Conservation (phyloP, 2,797 vertebrate species). For the Coilia nasus region DNA sequence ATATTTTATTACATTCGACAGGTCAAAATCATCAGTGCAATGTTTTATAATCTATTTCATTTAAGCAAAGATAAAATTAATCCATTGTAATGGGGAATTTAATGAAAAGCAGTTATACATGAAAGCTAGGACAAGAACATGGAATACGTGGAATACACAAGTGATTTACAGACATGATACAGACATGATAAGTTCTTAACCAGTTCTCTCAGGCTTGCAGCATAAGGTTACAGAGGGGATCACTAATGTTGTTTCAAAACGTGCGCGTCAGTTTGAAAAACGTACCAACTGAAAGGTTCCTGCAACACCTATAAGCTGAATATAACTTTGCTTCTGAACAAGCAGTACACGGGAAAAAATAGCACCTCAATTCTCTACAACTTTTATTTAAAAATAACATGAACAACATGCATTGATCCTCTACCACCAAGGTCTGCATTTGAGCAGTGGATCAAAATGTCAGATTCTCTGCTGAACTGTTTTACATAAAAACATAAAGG, state of each 20-base stretch:
- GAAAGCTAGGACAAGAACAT: neutral
- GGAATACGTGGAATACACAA: neutral
- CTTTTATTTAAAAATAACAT: constrained; percentile 1
- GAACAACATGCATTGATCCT: constrained; percentile 5
- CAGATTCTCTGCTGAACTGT: neutral
- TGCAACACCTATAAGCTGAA: neutral
- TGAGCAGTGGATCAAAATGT: constrained; percentile 17
- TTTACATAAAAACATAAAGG: neutral
- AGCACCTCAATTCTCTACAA: neutral
- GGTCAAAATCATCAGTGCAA: neutral
- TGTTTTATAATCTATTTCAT: neutral
- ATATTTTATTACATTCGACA: neutral
- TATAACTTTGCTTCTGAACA: neutral
- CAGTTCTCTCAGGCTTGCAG: neutral
- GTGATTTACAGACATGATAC: constrained; percentile 15
- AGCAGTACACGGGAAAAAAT: neutral
- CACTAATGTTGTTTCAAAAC: constrained; percentile 19
- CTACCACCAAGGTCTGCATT: neutral
- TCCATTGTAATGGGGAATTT: neutral
- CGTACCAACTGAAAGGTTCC: neutral
- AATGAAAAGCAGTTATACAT: constrained; percentile 28
- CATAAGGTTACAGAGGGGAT: constrained; percentile 1
- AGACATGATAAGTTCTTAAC: neutral
- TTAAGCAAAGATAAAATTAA: neutral
- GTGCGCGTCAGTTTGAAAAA: neutral